Percentiles rank a stretch among this genome's conserved stretches.
These are phyloP conservation scores for Lytechinus pictus DNA, from an alignment of 35 echinoderm and acorn worm genomes.

Conservation along the genomic window DNA sequence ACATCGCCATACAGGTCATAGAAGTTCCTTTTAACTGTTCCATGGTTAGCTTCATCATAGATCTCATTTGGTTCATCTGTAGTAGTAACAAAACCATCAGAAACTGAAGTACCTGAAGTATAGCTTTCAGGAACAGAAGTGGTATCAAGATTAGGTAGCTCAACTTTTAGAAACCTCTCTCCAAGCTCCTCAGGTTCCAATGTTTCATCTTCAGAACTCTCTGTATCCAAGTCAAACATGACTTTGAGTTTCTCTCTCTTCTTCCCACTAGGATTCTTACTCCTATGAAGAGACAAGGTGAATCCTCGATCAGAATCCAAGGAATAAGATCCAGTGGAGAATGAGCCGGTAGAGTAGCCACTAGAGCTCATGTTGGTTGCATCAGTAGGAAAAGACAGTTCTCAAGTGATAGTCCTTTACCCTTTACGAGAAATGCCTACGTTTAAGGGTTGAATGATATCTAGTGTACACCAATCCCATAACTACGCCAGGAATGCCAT, in stretches of 20 bases:
- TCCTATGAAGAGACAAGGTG: background rate
- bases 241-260: slow-evolving; percentile 4
- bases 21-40: background rate
- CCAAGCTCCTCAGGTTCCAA: background rate
- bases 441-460: background rate
- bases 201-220: slow-evolving; percentile 19
- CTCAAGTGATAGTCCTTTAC: background rate
- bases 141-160: background rate
- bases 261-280: background rate
- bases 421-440: background rate
- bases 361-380: background rate
- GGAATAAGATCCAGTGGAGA: background rate
- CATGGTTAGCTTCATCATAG: background rate
- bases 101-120: background rate
- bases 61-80: background rate
- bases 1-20: background rate
- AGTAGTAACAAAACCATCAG: background rate
- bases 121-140: background rate
- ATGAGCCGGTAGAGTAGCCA: background rate
- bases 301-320: background rate
- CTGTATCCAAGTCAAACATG: slow-evolving; percentile 16
- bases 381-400: background rate
- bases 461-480: background rate
- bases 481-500: background rate
- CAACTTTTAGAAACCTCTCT: background rate